Evolutionary conservation across 2,888 invertebrate genomes (phyloP).

Genomic region (Cheilosia soror): DNA sequence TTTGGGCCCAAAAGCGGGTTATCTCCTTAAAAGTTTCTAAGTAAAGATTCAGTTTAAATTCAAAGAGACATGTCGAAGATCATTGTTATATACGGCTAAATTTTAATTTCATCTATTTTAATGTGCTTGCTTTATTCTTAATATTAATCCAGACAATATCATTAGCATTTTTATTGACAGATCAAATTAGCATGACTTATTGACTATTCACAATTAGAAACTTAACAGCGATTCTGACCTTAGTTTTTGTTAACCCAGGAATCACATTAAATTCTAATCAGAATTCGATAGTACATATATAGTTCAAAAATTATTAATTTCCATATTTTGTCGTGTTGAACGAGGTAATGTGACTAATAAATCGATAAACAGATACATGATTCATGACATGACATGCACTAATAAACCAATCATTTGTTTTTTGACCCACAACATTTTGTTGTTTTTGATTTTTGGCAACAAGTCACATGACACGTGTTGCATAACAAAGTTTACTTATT

Average conservation of each 20-base stretch:
- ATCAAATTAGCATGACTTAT: constrained; percentile 57
- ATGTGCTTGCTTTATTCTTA: constrained; percentile 2
- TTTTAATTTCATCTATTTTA: not conserved
- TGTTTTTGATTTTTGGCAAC: constrained; percentile 5
- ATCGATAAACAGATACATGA: constrained; percentile 12
- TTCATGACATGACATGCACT: constrained; percentile 12
- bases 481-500: constrained; percentile 25
- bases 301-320: constrained; percentile 6
- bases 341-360: constrained; percentile 1
- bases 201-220: constrained; percentile 12
- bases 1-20: too few relatives aligned
- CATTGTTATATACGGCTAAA: not conserved
- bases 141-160: constrained; percentile 42
- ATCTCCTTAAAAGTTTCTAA: too few relatives aligned
- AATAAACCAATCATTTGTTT: constrained; percentile 50
- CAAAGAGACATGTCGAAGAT: not conserved
- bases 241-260: too few relatives aligned
- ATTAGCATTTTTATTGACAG: constrained; percentile 52
- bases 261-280: too few relatives aligned
- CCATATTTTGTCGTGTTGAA: constrained; percentile 13
- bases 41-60: not conserved
- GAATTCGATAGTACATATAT: not conserved
- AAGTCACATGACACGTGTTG: constrained; percentile 17
- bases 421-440: constrained; percentile 56
- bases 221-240: constrained; percentile 22